Percentiles rank a stretch among this genome's conserved stretches.
These are phyloP conservation scores for Tromatobia lineatoria DNA, from an alignment of 2,888 invertebrate genomes.

Conservation along the genomic window DNA sequence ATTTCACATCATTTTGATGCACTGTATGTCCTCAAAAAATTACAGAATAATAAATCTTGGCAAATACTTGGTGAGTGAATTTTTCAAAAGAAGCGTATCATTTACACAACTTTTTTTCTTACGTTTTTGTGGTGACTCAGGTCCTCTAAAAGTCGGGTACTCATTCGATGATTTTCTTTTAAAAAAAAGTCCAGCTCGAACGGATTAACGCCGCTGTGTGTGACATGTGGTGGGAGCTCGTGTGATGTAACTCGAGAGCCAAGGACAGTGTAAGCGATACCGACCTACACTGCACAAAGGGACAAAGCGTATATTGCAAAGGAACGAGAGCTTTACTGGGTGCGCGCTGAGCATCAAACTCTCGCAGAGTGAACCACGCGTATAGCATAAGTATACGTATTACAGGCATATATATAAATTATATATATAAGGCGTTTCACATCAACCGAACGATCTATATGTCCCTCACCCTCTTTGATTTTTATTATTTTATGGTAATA, in stretches of 20 bases:
- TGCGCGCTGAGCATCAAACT: conserved; percentile 54
- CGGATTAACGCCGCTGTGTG: conserved; percentile 15
- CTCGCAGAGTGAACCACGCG: conserved; percentile 29
- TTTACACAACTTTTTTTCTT: too few species aligned
- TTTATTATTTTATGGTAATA: too few species aligned
- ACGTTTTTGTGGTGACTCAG: too few species aligned
- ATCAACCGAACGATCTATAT: too few species aligned
- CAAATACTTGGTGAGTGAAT: too few species aligned
- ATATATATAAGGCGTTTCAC: neutral
- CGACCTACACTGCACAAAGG: conserved; percentile 60
- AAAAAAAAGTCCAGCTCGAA: conserved; percentile 9
- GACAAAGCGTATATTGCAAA: conserved; percentile 61
- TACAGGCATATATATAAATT: conserved; percentile 8
- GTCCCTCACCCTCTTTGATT: too few species aligned
- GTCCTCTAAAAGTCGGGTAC: neutral
- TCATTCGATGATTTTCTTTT: conserved; percentile 17
- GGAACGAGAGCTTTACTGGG: conserved; percentile 38
- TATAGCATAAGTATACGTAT: conserved; percentile 2
- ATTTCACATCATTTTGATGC: too few species aligned
- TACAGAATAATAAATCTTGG: too few species aligned
- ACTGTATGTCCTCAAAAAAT: too few species aligned
- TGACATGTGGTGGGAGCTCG: neutral
- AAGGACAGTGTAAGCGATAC: conserved; percentile 65
- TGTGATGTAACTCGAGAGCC: conserved; percentile 58
- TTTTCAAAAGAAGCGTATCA: too few species aligned